Conservation (phyloP, 2,888 invertebrate genomes). For the Xestoiulus laeticollis region DNA sequence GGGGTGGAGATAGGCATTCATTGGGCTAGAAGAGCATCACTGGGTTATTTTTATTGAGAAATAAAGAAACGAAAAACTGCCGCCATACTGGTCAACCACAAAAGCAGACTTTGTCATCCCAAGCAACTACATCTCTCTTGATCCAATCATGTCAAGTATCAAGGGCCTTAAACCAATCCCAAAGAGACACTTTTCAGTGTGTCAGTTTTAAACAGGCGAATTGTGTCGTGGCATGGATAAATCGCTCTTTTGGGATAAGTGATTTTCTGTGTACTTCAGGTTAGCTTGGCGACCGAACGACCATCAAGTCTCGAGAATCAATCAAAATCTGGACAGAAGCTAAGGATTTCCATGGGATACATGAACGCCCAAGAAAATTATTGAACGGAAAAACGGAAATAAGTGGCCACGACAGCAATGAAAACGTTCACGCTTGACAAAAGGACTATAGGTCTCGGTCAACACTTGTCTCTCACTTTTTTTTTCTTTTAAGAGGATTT, state of each 20-base stretch:
- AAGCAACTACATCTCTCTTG: background rate
- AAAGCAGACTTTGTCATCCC: background rate
- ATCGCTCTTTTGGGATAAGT: conserved; percentile 51
- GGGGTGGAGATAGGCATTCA: background rate
- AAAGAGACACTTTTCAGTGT: conserved; percentile 5
- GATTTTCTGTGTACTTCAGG: conserved; percentile 47
- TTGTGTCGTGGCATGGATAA: conserved; percentile 45
- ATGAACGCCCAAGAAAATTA: conserved; percentile 9
- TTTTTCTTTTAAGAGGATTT: conserved; percentile 35
- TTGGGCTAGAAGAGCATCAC: background rate
- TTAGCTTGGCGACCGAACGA: conserved; percentile 42
- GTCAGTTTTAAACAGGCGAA: conserved; percentile 13
- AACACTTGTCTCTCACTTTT: conserved; percentile 5
- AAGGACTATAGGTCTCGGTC: conserved; percentile 39
- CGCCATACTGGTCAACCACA: background rate
- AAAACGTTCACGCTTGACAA: conserved; percentile 11
- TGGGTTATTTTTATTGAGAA: conserved; percentile 3
- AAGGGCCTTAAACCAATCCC: background rate
- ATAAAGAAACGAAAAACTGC: background rate
- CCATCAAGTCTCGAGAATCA: conserved; percentile 47
- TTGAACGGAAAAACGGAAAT: conserved; percentile 40
- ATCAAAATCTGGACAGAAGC: conserved; percentile 51
- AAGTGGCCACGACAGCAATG: background rate
- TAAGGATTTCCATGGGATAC: conserved; percentile 11
- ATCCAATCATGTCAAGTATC: conserved; percentile 10